Conservation (phyloP, 2,113 vertebrate genomes). For the Lagenorhynchus albirostris region DNA sequence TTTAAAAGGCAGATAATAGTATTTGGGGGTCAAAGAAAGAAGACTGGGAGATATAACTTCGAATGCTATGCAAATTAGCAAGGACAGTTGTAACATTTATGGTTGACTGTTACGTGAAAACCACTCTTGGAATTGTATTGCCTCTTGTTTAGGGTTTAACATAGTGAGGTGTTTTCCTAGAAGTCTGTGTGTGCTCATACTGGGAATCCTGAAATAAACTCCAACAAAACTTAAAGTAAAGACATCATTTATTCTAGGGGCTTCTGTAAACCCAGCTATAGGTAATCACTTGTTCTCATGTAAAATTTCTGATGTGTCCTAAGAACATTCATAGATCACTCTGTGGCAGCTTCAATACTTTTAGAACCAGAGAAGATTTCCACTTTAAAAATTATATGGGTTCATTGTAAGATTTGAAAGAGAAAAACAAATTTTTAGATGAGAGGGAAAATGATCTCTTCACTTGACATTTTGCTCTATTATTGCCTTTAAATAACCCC, state of each 20-base stretch:
- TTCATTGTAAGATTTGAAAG: conserved; percentile 15
- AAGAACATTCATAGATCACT: neutral
- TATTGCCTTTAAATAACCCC: conserved; percentile 28
- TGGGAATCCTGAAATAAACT: neutral
- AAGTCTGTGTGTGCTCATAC: neutral
- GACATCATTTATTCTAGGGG: neutral
- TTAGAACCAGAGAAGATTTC: neutral
- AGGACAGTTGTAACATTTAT: neutral
- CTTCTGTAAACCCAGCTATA: neutral
- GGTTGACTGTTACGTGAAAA: neutral
- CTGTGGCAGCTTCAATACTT: neutral
- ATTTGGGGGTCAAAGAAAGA: neutral
- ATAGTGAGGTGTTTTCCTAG: neutral
- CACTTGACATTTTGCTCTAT: neutral
- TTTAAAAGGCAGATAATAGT: conserved; percentile 24
- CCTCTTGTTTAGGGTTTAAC: neutral
- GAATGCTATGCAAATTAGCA: neutral
- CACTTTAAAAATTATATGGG: neutral
- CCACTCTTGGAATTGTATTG: neutral
- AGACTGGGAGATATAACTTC: neutral
- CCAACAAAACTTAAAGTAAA: neutral
- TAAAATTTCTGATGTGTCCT: neutral
- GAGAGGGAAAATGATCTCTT: conserved; percentile 1
- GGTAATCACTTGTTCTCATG: neutral
- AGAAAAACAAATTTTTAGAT: conserved; percentile 19